Evolutionary conservation across 2,113 vertebrate genomes (phyloP).

Genomic region (human (Homo sapiens)): DNA sequence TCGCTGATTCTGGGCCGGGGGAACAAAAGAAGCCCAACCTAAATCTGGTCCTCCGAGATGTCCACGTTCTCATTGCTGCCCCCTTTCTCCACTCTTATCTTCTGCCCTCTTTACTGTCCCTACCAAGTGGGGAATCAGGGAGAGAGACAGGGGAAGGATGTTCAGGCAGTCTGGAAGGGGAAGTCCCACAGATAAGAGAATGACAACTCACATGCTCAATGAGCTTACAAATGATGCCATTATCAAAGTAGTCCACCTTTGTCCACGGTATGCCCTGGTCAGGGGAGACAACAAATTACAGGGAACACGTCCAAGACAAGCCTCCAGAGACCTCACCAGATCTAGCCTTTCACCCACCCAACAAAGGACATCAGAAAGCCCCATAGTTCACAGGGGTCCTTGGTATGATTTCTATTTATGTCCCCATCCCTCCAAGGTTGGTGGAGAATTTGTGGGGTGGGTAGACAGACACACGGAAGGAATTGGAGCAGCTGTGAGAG

Average conservation of each 20-base stretch:
- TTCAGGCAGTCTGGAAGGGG: neutral
- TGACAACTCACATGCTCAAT: constrained; percentile 86
- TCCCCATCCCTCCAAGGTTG: neutral
- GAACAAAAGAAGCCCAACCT: neutral
- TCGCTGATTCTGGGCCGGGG: constrained; percentile 71
- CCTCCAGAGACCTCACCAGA: neutral
- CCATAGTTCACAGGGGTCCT: neutral
- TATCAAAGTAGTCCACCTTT: constrained; percentile 86
- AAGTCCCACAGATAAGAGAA: neutral
- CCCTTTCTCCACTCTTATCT: neutral
- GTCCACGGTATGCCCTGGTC: constrained; percentile 87
- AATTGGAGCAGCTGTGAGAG: neutral
- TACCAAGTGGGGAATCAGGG: neutral
- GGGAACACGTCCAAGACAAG: neutral
- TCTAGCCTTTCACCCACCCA: neutral
- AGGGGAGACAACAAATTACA: neutral
- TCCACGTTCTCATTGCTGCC: neutral
- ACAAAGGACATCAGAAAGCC: neutral
- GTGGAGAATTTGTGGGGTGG: neutral
- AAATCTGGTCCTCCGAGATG: neutral
- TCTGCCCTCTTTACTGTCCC: neutral
- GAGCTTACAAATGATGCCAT: constrained; percentile 87
- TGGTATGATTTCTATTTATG: neutral
- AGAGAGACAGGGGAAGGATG: neutral
- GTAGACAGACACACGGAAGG: neutral